Conservation (phyloP, 2,113 vertebrate genomes). For the Aegithalos caudatus region DNA sequence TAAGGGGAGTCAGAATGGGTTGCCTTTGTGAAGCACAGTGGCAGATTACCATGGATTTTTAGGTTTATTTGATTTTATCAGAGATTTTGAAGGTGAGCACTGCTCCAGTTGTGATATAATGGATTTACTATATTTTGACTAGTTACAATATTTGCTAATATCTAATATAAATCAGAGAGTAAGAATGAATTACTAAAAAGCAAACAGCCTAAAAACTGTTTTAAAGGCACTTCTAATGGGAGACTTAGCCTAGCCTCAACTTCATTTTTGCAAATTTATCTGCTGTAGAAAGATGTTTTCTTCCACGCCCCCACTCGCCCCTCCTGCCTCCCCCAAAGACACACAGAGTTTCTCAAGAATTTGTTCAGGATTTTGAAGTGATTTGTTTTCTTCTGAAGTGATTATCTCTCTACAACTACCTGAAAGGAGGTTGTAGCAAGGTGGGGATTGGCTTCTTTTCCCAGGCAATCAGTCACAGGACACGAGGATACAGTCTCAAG, state of each 20-base stretch:
- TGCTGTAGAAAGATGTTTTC: background rate
- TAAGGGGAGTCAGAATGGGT: background rate
- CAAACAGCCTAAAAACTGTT: background rate
- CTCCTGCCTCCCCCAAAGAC: background rate
- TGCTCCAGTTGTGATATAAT: background rate
- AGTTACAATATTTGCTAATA: background rate
- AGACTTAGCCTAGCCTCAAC: background rate
- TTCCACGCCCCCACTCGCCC: too few relatives aligned
- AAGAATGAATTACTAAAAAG: background rate
- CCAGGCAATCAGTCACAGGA: background rate
- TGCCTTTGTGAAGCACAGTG: background rate
- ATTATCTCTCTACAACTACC: background rate
- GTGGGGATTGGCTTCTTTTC: background rate
- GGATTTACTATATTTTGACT: background rate
- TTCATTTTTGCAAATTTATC: background rate
- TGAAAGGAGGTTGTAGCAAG: background rate
- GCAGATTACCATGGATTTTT: background rate
- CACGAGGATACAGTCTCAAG: background rate
- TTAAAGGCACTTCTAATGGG: background rate
- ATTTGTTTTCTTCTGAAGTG: background rate
- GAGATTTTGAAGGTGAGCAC: background rate
- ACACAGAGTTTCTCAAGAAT: background rate
- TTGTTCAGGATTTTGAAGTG: background rate
- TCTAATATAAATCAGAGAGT: background rate
- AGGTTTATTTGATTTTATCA: background rate